phyloP scores from a whole-genome alignment of 2,888 invertebrate species.

The Aricia artaxerxes region DNA sequence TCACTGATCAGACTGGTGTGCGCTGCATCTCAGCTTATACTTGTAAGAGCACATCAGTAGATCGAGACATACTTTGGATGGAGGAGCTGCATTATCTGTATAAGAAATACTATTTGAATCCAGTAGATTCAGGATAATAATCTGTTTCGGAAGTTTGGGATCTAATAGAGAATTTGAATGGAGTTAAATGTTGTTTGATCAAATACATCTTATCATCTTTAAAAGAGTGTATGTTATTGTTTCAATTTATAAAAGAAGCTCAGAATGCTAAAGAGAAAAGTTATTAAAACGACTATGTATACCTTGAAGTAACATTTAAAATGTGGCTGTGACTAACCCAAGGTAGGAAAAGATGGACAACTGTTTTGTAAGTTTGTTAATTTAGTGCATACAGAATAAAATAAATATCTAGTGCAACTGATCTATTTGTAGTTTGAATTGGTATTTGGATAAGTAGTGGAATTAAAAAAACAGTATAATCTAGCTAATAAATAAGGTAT shows the following conservation, averaged over 20 bases:
- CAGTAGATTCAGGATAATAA: constrained; percentile 10
- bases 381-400: no score
- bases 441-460: no score
- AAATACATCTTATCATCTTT: neutral
- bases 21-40: constrained; percentile 66
- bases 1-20: constrained; percentile 55
- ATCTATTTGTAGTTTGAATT: no score
- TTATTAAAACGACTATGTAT: no score
- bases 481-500: no score
- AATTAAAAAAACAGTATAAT: no score
- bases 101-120: constrained; percentile 62
- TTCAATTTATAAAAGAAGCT: neutral
- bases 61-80: constrained; percentile 68
- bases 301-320: no score
- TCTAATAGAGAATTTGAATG: neutral
- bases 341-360: no score
- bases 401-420: no score
- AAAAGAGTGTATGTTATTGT: neutral
- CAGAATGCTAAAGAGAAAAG: no score
- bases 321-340: no score
- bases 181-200: neutral
- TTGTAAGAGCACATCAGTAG: constrained; percentile 55
- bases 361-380: no score
- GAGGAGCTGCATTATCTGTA: constrained; percentile 69
- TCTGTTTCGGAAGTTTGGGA: neutral